A percentile compares a stretch with the other conserved stretches of the same genome.
These are phyloP conservation scores for Leucosticte australis DNA, from an alignment of 2,113 vertebrate genomes.

Conservation along the genomic window DNA sequence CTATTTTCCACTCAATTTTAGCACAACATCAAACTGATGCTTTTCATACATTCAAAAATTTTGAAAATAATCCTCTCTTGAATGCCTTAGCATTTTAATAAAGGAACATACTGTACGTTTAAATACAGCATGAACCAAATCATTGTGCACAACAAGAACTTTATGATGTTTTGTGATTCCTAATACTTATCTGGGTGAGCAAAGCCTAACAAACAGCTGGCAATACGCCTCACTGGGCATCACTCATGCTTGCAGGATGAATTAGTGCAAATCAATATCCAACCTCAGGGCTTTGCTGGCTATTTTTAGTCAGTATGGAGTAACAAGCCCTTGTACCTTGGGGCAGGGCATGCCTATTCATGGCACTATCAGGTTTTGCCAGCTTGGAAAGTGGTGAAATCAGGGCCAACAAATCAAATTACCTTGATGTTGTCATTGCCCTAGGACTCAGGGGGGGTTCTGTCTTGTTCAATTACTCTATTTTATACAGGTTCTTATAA, in stretches of 20 bases:
- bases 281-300: not conserved
- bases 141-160: not conserved
- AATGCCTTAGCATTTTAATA: not conserved
- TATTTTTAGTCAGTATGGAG: not conserved
- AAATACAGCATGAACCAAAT: not conserved
- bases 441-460: not conserved
- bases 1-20: not conserved
- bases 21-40: not conserved
- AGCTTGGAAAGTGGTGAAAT: constrained; percentile 11
- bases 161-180: not conserved
- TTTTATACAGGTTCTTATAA: not conserved
- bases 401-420: not conserved
- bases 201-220: not conserved
- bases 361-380: not conserved
- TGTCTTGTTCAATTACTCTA: not conserved
- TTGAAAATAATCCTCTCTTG: not conserved
- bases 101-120: not conserved
- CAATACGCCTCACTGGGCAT: not conserved
- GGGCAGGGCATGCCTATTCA: constrained; percentile 10
- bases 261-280: not conserved
- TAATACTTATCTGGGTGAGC: not conserved
- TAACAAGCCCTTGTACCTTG: not conserved
- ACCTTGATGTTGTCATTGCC: not conserved
- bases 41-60: not conserved
- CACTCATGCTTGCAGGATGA: not conserved